Conservation (phyloP, 2,888 invertebrate genomes). For the Parnassius glacialis region DNA sequence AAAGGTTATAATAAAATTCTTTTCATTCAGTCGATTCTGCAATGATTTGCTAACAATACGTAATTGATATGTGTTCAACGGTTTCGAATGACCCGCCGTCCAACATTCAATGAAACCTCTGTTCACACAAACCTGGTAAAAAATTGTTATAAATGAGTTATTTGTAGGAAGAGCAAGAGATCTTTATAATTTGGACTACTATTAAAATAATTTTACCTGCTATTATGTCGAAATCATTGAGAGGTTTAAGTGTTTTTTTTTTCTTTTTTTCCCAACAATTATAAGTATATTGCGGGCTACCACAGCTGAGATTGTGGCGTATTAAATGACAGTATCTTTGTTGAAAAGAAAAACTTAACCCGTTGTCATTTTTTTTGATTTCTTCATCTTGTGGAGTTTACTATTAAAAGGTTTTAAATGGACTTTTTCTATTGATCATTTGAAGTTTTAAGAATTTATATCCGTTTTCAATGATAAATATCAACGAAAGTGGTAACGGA, state of each 20-base stretch:
- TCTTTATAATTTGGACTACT: slow-evolving; percentile 35
- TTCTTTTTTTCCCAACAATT: slow-evolving; percentile 53
- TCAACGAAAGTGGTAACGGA: slow-evolving; percentile 4
- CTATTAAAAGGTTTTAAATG: slow-evolving; percentile 14
- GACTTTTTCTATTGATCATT: slow-evolving; percentile 9
- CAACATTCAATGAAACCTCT: not conserved
- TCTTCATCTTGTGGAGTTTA: slow-evolving; percentile 12
- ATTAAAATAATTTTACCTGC: slow-evolving; percentile 48
- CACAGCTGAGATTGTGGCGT: slow-evolving; percentile 54
- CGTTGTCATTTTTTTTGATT: slow-evolving; percentile 31
- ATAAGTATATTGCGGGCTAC: slow-evolving; percentile 55
- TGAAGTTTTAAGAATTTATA: not conserved
- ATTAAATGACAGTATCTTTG: slow-evolving; percentile 61
- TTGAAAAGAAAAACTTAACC: slow-evolving; percentile 38
- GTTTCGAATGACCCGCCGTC: slow-evolving; percentile 53
- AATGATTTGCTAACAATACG: slow-evolving; percentile 62
- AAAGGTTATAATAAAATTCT: slow-evolving; percentile 56
- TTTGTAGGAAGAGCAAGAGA: slow-evolving; percentile 21
- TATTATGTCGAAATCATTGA: slow-evolving; percentile 56
- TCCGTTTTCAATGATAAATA: not conserved
- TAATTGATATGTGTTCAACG: slow-evolving; percentile 70
- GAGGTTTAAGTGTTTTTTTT: slow-evolving; percentile 43
- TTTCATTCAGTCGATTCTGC: slow-evolving; percentile 57
- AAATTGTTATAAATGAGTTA: not conserved
- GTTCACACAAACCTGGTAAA: not conserved